A percentile compares a stretch with the other conserved stretches of the same genome.
These are phyloP conservation scores for Crotalus helleri DNA, from an alignment of 2,113 vertebrate genomes.

Conservation along the genomic window DNA sequence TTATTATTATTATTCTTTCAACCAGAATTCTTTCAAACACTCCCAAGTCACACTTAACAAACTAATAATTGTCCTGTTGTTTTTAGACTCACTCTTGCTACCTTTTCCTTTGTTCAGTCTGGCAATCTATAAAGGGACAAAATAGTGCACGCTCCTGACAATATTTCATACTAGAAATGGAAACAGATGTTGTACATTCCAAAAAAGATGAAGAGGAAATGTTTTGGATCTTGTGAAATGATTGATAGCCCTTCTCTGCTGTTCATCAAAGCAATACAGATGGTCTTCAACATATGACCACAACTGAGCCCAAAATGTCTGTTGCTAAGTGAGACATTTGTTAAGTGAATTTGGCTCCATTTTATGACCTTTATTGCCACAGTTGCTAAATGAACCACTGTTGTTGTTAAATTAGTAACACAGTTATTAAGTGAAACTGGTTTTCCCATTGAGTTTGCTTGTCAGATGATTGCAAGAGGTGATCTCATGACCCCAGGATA, in stretches of 20 bases:
- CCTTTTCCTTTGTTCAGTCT: neutral
- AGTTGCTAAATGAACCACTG: neutral
- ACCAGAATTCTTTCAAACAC: neutral
- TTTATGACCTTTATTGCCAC: neutral
- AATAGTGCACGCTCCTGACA: neutral
- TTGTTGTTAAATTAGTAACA: neutral
- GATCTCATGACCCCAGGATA: neutral
- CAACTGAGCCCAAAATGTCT: neutral
- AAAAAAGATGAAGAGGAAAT: neutral
- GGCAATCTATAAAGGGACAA: neutral
- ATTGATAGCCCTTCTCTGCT: neutral
- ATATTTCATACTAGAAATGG: neutral
- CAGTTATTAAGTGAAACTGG: neutral
- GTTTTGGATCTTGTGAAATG: neutral
- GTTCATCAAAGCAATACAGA: neutral
- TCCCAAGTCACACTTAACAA: neutral
- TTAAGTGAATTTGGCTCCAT: neutral
- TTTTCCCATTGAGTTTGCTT: neutral
- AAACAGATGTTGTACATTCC: neutral
- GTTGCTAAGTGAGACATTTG: neutral
- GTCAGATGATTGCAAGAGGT: neutral
- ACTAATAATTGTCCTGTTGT: neutral
- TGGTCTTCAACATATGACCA: neutral
- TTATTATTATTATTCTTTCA: neutral
- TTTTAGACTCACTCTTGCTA: neutral